Evolutionary conservation across 92 coral and sea anemone genomes (phyloP).

Genomic region (Phenganax subtilis): DNA sequence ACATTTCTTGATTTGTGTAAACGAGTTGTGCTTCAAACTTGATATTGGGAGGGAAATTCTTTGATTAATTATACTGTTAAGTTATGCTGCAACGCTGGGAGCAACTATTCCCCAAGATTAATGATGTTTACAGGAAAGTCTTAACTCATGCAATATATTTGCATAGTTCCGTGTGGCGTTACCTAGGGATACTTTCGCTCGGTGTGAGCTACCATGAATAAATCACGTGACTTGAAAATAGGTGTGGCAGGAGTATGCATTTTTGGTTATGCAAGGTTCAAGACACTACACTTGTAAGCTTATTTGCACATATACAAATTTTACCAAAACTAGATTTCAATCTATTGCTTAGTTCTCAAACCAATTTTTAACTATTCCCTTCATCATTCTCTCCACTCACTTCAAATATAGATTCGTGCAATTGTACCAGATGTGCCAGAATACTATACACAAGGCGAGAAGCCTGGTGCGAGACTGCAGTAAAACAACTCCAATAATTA

Average conservation of each 20-base stretch:
- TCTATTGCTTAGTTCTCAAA: too few relatives aligned
- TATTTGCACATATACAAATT: too few relatives aligned
- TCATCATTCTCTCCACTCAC: too few relatives aligned
- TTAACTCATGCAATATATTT: neutral
- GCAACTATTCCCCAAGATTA: neutral
- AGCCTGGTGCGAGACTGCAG: too few relatives aligned
- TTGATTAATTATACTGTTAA: neutral
- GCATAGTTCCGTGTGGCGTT: constrained; percentile 4
- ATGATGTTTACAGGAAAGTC: neutral
- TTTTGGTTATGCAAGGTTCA: neutral
- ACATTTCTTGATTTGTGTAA: neutral
- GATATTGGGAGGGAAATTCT: constrained; percentile 5
- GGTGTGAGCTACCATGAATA: neutral
- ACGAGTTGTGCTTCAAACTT: neutral
- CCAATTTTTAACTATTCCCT: too few relatives aligned
- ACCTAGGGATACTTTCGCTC: neutral
- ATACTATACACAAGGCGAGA: too few relatives aligned
- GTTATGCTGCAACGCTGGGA: constrained; percentile 6
- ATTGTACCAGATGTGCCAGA: too few relatives aligned
- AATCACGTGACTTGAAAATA: neutral
- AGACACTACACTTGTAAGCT: too few relatives aligned
- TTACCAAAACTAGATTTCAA: too few relatives aligned
- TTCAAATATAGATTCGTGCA: too few relatives aligned
- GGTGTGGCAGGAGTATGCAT: neutral
- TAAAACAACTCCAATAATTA: too few relatives aligned